Base-by-base conservation (phyloP, 2,888 invertebrate genomes). In the Ormyrus labotus region DNA sequence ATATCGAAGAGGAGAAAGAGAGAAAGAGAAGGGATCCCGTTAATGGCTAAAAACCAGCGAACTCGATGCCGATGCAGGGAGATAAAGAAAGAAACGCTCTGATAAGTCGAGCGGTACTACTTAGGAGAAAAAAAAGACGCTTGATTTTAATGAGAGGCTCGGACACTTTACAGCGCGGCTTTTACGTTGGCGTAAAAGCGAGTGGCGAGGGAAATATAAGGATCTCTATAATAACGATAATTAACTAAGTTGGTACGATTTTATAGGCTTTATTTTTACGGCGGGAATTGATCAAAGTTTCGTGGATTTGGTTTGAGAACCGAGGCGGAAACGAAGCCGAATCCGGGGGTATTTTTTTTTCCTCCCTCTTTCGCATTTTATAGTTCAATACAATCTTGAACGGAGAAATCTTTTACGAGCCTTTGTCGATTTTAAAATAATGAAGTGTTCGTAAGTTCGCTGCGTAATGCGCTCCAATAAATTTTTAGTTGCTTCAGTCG, bases 101-200 rank as follows among this genome's bases (percentile, higher is more conserved):
- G 47, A 72, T 55, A 78, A 78, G 13, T 71, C 67, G 8, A 45
- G 19, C 47, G 47, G 71, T 65, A 65, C 67, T 78, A 71, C 71
- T 53, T 48, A 5, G 50, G 57, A 48, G 69, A 34, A 34, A 34
- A 34, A 34, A 34, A 4, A 34, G 70, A 77, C 64, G 45, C 70
- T 70, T 70, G 60, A 50, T 65, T 64, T 71, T 78, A 71, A 78
- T 78, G 71, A 78, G 70, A 65, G 47, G 47, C 71, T 65, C 51
- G 10, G 13, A 65, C 51, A 45, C 64, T 50, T 57, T 65, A 13
- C 60, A 78, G 60, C 65, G 9, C 71, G 71, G 34, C 71, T 71
- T 78, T 70, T 65, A 78, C 60, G 71, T 9, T 57, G 19, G 6
- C 58, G 67, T 78, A 71, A 78, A 78, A 78, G 71, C 47, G 53